Conservation (phyloP, 2,113 vertebrate species). For the Malaclemys terrapin region DNA sequence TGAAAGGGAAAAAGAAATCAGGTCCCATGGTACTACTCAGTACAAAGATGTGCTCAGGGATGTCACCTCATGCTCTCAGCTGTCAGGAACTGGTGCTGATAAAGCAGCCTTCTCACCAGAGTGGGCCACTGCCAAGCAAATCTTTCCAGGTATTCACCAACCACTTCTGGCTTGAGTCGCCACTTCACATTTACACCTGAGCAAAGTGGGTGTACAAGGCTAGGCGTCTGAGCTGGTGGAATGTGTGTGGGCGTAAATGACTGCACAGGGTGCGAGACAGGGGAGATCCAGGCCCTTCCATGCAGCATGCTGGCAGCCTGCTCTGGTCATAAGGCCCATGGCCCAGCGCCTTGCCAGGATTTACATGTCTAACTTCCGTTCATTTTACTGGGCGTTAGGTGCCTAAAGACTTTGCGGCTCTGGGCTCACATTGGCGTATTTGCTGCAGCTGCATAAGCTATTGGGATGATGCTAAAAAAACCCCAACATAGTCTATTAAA, state of each 20-base stretch:
- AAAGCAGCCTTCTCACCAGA: background rate
- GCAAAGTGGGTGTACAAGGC: background rate
- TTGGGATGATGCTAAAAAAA: background rate
- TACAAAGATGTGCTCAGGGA: background rate
- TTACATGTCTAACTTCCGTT: background rate
- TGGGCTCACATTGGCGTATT: background rate
- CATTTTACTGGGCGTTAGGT: background rate
- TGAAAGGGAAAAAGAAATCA: background rate
- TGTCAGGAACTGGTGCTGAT: background rate
- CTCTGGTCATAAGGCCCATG: background rate
- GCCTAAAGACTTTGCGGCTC: background rate
- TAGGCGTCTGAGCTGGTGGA: background rate
- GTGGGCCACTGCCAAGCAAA: background rate
- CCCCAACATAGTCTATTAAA: background rate
- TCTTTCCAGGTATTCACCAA: background rate
- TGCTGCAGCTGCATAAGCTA: background rate
- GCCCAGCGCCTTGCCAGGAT: no score
- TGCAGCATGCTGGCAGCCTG: background rate
- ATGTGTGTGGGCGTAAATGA: background rate
- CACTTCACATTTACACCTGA: background rate
- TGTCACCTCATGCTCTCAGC: background rate
- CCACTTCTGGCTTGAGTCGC: background rate
- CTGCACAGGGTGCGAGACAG: background rate
- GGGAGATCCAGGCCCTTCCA: background rate
- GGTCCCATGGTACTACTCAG: background rate